These are phyloP conservation scores for Helogale parvula DNA, from an alignment of 2,113 vertebrate genomes.

Conservation along the genomic window DNA sequence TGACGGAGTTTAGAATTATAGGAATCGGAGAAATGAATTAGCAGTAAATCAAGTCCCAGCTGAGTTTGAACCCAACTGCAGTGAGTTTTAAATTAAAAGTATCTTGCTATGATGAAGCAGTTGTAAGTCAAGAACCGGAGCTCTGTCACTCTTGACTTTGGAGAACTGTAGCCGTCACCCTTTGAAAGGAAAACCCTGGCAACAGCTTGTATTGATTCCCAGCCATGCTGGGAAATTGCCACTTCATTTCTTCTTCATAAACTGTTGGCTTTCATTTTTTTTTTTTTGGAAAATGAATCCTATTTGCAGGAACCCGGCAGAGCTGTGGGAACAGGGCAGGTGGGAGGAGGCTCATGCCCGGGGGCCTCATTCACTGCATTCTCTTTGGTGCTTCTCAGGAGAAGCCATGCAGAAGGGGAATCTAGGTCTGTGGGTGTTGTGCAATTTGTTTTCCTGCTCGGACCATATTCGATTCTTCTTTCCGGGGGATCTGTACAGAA, in stretches of 20 bases:
- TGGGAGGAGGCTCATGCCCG: conserved; percentile 2
- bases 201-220: conserved; percentile 67
- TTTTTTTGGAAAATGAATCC: not conserved
- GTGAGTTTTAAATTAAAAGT: conserved; percentile 84
- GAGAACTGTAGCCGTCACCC: conserved; percentile 56
- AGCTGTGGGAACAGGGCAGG: conserved; percentile 10
- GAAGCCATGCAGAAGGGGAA: not conserved
- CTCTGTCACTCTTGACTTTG: conserved; percentile 67
- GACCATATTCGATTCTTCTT: conserved; percentile 78
- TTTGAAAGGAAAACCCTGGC: conserved; percentile 68
- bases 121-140: conserved; percentile 74
- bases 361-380: not conserved
- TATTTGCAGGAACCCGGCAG: conserved; percentile 13
- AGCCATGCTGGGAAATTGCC: conserved; percentile 74
- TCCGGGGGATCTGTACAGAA: conserved; percentile 78
- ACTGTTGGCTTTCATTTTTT: conserved; percentile 29
- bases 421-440: not conserved
- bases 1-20: conserved; percentile 81
- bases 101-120: conserved; percentile 72
- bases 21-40: conserved; percentile 77
- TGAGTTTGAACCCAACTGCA: conserved; percentile 75
- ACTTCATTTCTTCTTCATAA: conserved; percentile 71
- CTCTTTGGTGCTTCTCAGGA: not conserved
- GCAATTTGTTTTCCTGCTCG: conserved; percentile 70
- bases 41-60: conserved; percentile 85